Evolutionary conservation across 2,888 invertebrate genomes (phyloP).

Genomic region (Amblyjoppa fuscipennis): DNA sequence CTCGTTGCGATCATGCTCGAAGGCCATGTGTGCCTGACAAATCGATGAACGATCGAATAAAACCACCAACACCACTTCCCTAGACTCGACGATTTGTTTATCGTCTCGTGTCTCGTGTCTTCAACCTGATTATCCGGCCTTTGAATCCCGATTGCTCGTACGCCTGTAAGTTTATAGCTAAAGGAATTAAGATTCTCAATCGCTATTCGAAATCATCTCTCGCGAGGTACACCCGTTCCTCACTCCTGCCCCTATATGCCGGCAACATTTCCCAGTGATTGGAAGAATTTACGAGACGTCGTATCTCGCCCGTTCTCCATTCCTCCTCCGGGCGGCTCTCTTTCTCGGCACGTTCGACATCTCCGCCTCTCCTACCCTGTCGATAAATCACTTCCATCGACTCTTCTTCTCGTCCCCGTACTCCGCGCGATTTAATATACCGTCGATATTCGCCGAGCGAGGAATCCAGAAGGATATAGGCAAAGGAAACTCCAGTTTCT

Average conservation of each 20-base stretch:
- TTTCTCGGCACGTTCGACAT: conserved; percentile 40
- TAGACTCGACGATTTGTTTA: conserved; percentile 6
- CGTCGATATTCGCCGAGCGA: conserved; percentile 73
- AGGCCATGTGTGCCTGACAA: background rate
- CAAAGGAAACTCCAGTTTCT: background rate
- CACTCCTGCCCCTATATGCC: background rate
- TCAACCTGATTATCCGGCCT: background rate
- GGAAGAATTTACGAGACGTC: conserved; percentile 77
- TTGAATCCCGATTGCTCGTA: background rate
- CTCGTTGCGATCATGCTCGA: background rate
- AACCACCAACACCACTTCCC: background rate
- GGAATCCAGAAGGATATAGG: conserved; percentile 70
- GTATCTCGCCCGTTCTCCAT: conserved; percentile 62
- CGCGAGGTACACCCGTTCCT: background rate
- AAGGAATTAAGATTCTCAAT: background rate
- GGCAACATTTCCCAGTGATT: conserved; percentile 78
- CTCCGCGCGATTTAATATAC: conserved; percentile 75
- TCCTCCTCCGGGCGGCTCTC: conserved; percentile 27
- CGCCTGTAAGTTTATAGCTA: background rate
- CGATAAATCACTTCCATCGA: conserved; percentile 76
- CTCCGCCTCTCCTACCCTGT: conserved; percentile 51
- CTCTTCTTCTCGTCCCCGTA: background rate
- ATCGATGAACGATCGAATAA: conserved; percentile 16
- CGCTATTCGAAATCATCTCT: background rate
- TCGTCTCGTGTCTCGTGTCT: background rate